phyloP scores from a whole-genome alignment of 2,888 invertebrate species.

The Rhopalosiphum nymphaeae region DNA sequence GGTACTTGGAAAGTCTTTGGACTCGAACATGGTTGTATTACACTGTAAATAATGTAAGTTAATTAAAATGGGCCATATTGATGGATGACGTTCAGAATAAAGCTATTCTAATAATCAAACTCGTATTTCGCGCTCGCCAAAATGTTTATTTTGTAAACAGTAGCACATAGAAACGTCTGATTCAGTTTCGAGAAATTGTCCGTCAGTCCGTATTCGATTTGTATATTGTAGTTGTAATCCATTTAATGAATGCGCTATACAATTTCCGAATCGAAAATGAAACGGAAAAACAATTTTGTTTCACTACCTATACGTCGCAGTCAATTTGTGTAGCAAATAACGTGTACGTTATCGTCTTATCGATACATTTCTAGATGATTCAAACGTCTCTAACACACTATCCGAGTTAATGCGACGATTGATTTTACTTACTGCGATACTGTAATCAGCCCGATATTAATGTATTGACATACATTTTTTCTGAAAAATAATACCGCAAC shows the following conservation, averaged over 20 bases:
- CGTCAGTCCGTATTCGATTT: neutral
- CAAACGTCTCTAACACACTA: neutral
- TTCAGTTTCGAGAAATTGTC: neutral
- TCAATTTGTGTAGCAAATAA: neutral
- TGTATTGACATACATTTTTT: neutral
- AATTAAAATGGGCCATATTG: neutral
- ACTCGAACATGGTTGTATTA: neutral
- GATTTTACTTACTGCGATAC: neutral
- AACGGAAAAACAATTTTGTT: neutral
- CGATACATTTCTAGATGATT: neutral
- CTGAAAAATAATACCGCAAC: neutral
- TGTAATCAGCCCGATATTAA: neutral
- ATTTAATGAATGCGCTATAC: neutral
- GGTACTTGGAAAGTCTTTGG: neutral
- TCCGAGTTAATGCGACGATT: neutral
- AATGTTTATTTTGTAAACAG: neutral
- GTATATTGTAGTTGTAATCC: neutral
- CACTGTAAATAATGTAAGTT: neutral
- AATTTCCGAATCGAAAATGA: neutral
- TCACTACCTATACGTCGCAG: neutral
- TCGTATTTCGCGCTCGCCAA: neutral
- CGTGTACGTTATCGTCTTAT: neutral
- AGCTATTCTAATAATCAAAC: neutral
- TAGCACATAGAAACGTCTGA: neutral
- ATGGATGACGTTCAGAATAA: neutral